Conservation (phyloP, 2,113 vertebrate genomes). For the Mastomys natalensis region DNA sequence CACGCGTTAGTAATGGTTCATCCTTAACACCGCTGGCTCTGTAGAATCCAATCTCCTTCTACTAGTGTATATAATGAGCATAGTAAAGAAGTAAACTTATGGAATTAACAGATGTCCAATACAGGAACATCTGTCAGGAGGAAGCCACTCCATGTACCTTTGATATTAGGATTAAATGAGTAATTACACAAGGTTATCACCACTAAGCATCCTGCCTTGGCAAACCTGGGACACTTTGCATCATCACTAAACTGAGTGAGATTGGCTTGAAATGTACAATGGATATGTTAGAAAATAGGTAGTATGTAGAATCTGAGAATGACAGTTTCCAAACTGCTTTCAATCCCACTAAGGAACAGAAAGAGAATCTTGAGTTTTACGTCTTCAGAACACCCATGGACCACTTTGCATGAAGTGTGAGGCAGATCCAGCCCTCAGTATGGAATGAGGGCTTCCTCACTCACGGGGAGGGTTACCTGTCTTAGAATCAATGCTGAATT, state of each 20-base stretch:
- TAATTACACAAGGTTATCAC: not conserved
- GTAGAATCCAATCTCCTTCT: not conserved
- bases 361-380: not conserved
- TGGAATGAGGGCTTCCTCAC: not conserved
- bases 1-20: not conserved
- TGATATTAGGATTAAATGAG: not conserved
- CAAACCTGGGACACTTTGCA: not conserved
- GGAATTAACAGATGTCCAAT: not conserved
- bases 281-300: not conserved
- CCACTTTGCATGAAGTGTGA: too few relatives aligned
- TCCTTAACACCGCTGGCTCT: not conserved
- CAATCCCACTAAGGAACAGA: not conserved
- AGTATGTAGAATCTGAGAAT: not conserved
- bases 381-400: not conserved
- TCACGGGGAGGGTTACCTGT: slow-evolving; percentile 87
- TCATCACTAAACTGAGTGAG: not conserved
- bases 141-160: not conserved
- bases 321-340: not conserved
- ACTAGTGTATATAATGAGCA: not conserved
- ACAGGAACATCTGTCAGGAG: not conserved
- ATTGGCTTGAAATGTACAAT: not conserved
- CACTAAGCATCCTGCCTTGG: not conserved
- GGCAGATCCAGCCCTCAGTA: too few relatives aligned
- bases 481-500: slow-evolving; percentile 94
- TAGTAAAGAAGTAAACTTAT: not conserved